Conservation (phyloP, 1,140 invertebrate species). For the Diabrotica undecimpunctata region DNA sequence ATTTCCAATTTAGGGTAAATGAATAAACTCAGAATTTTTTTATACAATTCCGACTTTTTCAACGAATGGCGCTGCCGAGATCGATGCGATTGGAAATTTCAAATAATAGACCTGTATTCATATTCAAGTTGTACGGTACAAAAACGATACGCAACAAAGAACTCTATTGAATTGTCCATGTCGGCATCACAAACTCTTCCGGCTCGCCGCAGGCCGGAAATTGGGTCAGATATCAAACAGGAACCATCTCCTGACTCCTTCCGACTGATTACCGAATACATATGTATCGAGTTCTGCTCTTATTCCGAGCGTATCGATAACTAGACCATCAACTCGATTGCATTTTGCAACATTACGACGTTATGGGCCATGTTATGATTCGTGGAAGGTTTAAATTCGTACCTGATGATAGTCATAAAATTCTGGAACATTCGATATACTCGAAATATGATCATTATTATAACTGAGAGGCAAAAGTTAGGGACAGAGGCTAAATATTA, state of each 20-base stretch:
- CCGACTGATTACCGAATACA: conserved; percentile 16
- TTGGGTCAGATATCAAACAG: conserved; percentile 20
- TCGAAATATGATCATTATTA: not conserved
- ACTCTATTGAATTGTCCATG: not conserved
- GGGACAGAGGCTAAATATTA: no score
- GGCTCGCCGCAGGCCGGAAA: conserved; percentile 8
- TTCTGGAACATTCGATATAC: no score
- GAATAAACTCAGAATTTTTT: no score
- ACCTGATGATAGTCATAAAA: no score
- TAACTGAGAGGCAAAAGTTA: no score
- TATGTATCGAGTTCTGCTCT: conserved; percentile 14
- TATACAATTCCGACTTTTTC: no score
- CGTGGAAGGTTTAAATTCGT: no score
- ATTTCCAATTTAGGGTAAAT: no score
- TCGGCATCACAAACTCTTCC: conserved; percentile 5
- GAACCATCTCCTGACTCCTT: conserved; percentile 18
- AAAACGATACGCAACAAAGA: not conserved
- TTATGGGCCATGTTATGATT: no score
- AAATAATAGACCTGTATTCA: no score
- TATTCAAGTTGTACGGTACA: not conserved
- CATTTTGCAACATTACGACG: not conserved
- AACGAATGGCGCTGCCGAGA: no score
- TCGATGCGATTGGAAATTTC: no score
- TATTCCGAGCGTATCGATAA: not conserved
- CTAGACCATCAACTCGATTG: not conserved